Evolutionary conservation across 2,888 invertebrate genomes (phyloP).

Genomic region (Ennomos erosarius): DNA sequence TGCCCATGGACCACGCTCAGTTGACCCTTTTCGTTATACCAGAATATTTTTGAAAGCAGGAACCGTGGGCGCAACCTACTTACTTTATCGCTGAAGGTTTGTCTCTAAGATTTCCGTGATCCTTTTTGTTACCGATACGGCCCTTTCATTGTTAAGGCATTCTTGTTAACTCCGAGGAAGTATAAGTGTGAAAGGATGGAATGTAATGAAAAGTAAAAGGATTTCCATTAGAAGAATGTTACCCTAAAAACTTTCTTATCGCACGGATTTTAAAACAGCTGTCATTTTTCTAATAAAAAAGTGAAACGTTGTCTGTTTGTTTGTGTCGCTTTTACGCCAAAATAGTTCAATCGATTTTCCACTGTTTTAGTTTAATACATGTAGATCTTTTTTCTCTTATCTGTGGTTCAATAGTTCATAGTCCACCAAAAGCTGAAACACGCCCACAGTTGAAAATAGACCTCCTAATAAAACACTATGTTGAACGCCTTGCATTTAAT

Average conservation of each 20-base stretch:
- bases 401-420: too few relatives aligned
- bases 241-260: constrained; percentile 6
- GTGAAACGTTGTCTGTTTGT: too few relatives aligned
- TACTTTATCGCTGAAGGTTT: constrained; percentile 28
- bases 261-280: background rate
- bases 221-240: constrained; percentile 3
- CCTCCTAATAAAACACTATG: too few relatives aligned
- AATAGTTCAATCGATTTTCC: too few relatives aligned
- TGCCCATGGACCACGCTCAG: constrained; percentile 20
- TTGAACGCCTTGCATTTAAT: too few relatives aligned
- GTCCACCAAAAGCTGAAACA: too few relatives aligned
- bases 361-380: too few relatives aligned
- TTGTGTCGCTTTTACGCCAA: too few relatives aligned
- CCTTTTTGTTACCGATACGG: constrained; percentile 31
- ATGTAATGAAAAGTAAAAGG: constrained; percentile 15
- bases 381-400: too few relatives aligned
- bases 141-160: constrained; percentile 28
- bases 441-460: too few relatives aligned
- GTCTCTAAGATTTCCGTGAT: constrained; percentile 30
- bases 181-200: constrained; percentile 16
- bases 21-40: constrained; percentile 28
- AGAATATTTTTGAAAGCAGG: constrained; percentile 29
- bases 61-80: constrained; percentile 11
- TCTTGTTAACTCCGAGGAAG: constrained; percentile 28
- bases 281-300: too few relatives aligned